A percentile compares a stretch with the other conserved stretches of the same genome.
phyloP scores from a whole-genome alignment of 2,797 vertebrate genomes.

The Bufotes viridis region DNA sequence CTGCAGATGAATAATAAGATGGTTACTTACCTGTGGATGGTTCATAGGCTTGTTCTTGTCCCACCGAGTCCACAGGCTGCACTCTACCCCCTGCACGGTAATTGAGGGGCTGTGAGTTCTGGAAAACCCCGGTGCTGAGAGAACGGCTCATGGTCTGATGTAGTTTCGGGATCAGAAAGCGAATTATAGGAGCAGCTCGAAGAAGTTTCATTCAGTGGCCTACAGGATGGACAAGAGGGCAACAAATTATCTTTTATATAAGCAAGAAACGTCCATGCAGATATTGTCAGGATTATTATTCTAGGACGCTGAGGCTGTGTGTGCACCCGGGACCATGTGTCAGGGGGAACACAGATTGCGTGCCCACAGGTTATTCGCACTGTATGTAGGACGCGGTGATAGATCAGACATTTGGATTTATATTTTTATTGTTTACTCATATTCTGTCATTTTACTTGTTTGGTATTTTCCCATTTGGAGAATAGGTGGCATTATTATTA shows the following conservation, averaged over 20 bases:
- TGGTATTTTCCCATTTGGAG: too few relatives aligned
- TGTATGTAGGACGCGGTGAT: too few relatives aligned
- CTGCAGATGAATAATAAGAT: not conserved
- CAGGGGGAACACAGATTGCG: too few relatives aligned
- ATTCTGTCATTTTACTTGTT: too few relatives aligned
- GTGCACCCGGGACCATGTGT: too few relatives aligned
- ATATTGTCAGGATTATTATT: too few relatives aligned
- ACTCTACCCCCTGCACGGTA: constrained; percentile 84
- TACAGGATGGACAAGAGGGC: not conserved
- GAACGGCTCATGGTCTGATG: constrained; percentile 69
- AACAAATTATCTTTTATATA: not conserved
- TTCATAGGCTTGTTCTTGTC: constrained; percentile 84
- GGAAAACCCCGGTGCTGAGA: constrained; percentile 76
- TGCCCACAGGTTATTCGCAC: too few relatives aligned
- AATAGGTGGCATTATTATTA: too few relatives aligned
- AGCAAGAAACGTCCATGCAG: too few relatives aligned
- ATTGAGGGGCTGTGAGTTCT: constrained; percentile 81
- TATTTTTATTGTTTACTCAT: too few relatives aligned
- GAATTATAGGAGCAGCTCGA: constrained; percentile 18
- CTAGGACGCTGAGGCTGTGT: too few relatives aligned
- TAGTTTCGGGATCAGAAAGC: constrained; percentile 41
- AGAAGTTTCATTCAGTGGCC: constrained; percentile 45
- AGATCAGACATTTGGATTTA: too few relatives aligned
- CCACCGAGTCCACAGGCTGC: constrained; percentile 72
- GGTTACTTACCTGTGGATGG: constrained; percentile 86